These are phyloP conservation scores for Drosophila antonietae DNA, from an alignment of 2,888 invertebrate species.

Conservation along the genomic window DNA sequence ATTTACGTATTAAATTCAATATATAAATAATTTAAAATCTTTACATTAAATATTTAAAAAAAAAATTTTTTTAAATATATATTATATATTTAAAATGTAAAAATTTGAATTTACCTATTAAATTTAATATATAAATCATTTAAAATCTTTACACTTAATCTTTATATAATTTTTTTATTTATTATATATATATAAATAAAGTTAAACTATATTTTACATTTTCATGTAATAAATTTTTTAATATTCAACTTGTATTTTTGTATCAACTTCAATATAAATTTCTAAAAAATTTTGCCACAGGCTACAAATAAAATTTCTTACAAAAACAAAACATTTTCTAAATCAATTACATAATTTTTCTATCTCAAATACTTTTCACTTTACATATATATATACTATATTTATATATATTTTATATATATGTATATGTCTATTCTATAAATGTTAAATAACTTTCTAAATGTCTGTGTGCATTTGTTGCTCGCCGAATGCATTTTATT, in stretches of 20 bases:
- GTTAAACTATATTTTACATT: too few species aligned
- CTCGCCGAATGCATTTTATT: constrained; percentile 57
- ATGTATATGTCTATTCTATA: constrained; percentile 22
- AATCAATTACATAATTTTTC: constrained; percentile 42
- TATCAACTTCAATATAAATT: background rate
- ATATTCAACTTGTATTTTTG: background rate
- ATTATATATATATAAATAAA: too few species aligned
- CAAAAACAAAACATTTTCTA: constrained; percentile 7
- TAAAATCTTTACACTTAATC: too few species aligned
- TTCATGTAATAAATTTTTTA: background rate
- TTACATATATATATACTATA: constrained; percentile 33
- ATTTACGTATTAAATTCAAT: too few species aligned
- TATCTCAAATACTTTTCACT: constrained; percentile 59
- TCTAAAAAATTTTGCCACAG: constrained; percentile 29
- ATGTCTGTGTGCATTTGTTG: constrained; percentile 71
- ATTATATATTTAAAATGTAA: too few species aligned
- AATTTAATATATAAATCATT: too few species aligned
- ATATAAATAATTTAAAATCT: too few species aligned
- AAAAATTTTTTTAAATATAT: too few species aligned
- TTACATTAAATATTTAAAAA: too few species aligned
- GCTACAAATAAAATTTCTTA: background rate
- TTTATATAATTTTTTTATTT: too few species aligned
- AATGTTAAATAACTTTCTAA: constrained; percentile 13
- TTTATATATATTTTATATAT: constrained; percentile 41
- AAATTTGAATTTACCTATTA: too few species aligned